A percentile compares a stretch with the other conserved stretches of the same genome.
Conservation (phyloP, 2,888 invertebrate species). For the Eledona agricola region DNA sequence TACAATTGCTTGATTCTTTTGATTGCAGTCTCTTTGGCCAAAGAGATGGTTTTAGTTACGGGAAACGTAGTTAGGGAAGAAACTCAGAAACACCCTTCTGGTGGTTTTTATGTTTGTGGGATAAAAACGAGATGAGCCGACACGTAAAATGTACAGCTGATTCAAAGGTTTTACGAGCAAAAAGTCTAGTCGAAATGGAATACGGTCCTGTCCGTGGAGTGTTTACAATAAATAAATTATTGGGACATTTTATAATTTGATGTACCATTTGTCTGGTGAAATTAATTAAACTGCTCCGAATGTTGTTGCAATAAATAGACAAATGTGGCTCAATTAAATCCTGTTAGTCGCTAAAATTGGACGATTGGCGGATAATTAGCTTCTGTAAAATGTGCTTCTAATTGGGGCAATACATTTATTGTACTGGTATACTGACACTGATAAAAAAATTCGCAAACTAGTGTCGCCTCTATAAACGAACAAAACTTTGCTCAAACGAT, state of each 20-base stretch:
- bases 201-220: not conserved
- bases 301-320: constrained; percentile 6
- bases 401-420: no score
- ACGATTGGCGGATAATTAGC: constrained; percentile 8
- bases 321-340: constrained; percentile 12
- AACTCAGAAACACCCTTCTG: constrained; percentile 26
- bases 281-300: constrained; percentile 6
- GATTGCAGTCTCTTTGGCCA: constrained; percentile 9
- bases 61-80: constrained; percentile 23
- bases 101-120: constrained; percentile 35
- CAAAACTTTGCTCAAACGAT: no score
- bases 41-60: constrained; percentile 11
- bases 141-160: constrained; percentile 33
- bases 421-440: no score
- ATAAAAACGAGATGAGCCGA: constrained; percentile 29
- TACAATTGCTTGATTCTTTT: constrained; percentile 8
- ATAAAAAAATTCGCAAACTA: no score
- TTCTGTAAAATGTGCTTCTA: no score
- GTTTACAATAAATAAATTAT: constrained; percentile 2
- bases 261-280: constrained; percentile 2
- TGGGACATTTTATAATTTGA: constrained; percentile 8
- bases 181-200: constrained; percentile 1
- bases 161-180: constrained; percentile 27
- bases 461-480: no score
- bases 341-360: constrained; percentile 8